Evolutionary conservation across 2,888 invertebrate species (phyloP).

Genomic region (Polydrusus tereticollis): DNA sequence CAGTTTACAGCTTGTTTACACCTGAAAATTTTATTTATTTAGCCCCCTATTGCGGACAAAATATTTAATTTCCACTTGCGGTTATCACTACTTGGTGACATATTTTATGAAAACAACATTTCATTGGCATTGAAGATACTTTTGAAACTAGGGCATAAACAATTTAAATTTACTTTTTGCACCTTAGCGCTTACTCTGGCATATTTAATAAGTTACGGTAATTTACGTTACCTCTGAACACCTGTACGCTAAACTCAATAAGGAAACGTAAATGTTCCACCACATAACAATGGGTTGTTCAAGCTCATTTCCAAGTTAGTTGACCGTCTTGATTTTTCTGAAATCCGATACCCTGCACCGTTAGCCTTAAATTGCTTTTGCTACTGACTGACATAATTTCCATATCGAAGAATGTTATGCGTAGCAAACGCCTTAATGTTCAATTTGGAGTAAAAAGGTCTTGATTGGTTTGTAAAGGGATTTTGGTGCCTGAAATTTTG

Average conservation of each 20-base stretch:
- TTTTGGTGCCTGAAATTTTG: no score
- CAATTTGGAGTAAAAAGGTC: neutral
- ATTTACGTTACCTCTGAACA: slow-evolving; percentile 22
- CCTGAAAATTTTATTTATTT: no score
- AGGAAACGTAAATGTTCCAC: slow-evolving; percentile 24
- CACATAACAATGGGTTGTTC: slow-evolving; percentile 20
- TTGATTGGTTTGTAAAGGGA: neutral
- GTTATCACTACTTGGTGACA: no score
- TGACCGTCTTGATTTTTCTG: slow-evolving; percentile 40
- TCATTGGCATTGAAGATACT: no score
- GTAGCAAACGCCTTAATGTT: slow-evolving; percentile 3
- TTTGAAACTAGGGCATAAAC: no score
- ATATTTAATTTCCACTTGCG: no score
- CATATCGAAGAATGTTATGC: slow-evolving; percentile 24
- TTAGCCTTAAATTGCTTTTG: slow-evolving; percentile 50
- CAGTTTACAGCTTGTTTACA: no score
- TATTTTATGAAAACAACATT: no score
- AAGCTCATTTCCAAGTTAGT: slow-evolving; percentile 21
- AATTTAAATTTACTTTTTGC: no score
- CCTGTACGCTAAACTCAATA: slow-evolving; percentile 28
- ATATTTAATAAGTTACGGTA: slow-evolving; percentile 11
- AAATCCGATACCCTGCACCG: slow-evolving; percentile 51
- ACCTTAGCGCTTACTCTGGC: neutral
- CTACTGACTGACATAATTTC: slow-evolving; percentile 51
- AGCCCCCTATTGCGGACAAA: no score